Evolutionary conservation across 2,888 invertebrate genomes (phyloP), one percentile per base, ranked within the genome.

Genomic region (Tiliacea citrago): DNA sequence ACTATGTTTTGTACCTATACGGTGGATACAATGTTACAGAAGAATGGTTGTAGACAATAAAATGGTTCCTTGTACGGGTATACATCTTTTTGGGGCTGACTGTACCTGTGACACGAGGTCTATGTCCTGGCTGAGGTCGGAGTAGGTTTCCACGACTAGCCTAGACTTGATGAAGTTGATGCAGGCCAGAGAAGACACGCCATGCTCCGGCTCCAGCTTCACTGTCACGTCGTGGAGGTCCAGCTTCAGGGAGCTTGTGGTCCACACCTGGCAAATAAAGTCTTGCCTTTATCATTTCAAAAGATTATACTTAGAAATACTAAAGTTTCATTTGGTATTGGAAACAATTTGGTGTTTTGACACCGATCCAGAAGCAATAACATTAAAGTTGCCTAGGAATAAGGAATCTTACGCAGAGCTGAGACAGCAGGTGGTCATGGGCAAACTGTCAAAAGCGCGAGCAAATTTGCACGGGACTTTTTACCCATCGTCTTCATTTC

Each of bases 111-210:
- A 99, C 0, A 99, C 98, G 35, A 99, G 97, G 93, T 99, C 99
- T 69, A 99, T 97, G 90, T 99, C 99, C 94, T 98, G 99, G 21
- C 98, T 98, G 65, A 98, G 97, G 94, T 99, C 99, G 87, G 98
- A 99, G 91, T 98, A 98, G 8, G 98, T 98, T 92, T 99, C 99
- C 70, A 98, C 97, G 60, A 98, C 98, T 62, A 99, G 96, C 29
- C 98, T 97, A 0, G 99, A 99, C 93, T 98, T 98, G 84, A 99
- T 98, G 93, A 99, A 99, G 95, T 99, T 98, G 79, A 99, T 97
- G 88, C 98, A 98, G 2, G 99, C 98, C 65, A 99, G 96, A 10
- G 98, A 97, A 1, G 96, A 93, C 60, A 94, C 94, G 7, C 96
- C 96, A 80, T 97, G 97, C 84, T 96, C 94, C n/a, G 97, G 96